Base-by-base conservation (phyloP, 2,797 vertebrate species). In the Bradypus variegatus region DNA sequence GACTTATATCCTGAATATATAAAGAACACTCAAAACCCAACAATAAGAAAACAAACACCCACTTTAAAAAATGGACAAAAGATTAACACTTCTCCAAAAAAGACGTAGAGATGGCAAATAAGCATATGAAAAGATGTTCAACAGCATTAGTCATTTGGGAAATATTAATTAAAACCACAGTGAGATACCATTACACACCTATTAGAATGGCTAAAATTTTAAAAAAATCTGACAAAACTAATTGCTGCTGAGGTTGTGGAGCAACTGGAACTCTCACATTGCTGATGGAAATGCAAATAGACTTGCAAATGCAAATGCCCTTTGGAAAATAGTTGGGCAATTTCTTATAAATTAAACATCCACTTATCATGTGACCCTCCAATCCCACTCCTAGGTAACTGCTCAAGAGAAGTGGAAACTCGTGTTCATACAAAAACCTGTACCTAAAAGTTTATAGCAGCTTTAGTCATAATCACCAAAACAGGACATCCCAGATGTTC, bases 11-110 rank as follows among this genome's bases (percentile, higher is more conserved):
- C 36, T 77, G 38, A 80, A 62, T 90, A 85, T 75, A 77, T 45
- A 50, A 89, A 72, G 67, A 82, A n/a, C 3, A 48, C 50, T 92
- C 38, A 84, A 92, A 87, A 67, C 23, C 83, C 70, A 95, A 79
- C 8, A 92, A 36, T 76, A 90, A 89, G 48, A 79, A 84, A 93
- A 60, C 2, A 92, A 92, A 86, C n/a, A 53, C 15, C n/a, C 23
- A 85, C 50, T 76, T 12, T 62, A 41, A 53, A 29, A 31, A 81
- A 60, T 2, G 6, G 25, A 62, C 18, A 45, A 81, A 75, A 82
- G 31, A 90, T 82, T 50, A 50, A 14, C 13, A 89, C 8, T 53
- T 87, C 65, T 86, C 58, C 53, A 85, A 60, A 89, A 89, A 64
- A 72, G 25, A 76, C 10, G 29, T 38, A 75, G 41, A 27, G 25